phyloP scores from a whole-genome alignment of 1,140 invertebrate species.

The Drosophila neocordata region DNA sequence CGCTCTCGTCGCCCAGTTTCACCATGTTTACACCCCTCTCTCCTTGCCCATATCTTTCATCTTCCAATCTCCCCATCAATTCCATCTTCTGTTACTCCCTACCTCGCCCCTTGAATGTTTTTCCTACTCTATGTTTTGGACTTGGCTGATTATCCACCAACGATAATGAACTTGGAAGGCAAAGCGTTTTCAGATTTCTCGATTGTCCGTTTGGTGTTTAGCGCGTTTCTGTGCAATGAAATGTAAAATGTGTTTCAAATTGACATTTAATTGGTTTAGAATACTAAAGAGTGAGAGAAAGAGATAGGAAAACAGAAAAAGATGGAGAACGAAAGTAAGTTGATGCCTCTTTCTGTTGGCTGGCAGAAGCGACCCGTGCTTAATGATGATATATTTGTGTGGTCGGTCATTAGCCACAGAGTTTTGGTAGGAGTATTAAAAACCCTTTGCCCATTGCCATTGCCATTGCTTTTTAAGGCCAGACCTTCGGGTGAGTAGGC shows the following conservation, averaged over 20 bases:
- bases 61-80: not conserved
- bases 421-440: constrained; percentile 1
- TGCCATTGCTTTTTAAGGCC: not conserved
- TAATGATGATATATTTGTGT: constrained; percentile 71
- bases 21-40: not conserved
- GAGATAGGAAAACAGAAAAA: not conserved
- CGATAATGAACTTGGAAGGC: constrained; percentile 71
- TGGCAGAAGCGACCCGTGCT: constrained; percentile 26
- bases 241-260: constrained; percentile 72
- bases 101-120: not conserved
- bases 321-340: constrained; percentile 42
- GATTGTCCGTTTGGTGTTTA: constrained; percentile 42
- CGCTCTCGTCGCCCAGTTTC: constrained; percentile 24
- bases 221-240: constrained; percentile 70
- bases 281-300: not conserved
- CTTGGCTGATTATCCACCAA: constrained; percentile 58
- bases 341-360: constrained; percentile 45
- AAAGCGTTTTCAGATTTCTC: constrained; percentile 31
- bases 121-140: not conserved
- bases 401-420: constrained; percentile 54
- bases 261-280: constrained; percentile 68
- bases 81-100: not conserved
- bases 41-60: too few relatives aligned
- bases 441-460: constrained; percentile 37
- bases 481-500: constrained; percentile 37